Evolutionary conservation across 1,140 invertebrate genomes (phyloP).

Genomic region (Pinna nobilis): DNA sequence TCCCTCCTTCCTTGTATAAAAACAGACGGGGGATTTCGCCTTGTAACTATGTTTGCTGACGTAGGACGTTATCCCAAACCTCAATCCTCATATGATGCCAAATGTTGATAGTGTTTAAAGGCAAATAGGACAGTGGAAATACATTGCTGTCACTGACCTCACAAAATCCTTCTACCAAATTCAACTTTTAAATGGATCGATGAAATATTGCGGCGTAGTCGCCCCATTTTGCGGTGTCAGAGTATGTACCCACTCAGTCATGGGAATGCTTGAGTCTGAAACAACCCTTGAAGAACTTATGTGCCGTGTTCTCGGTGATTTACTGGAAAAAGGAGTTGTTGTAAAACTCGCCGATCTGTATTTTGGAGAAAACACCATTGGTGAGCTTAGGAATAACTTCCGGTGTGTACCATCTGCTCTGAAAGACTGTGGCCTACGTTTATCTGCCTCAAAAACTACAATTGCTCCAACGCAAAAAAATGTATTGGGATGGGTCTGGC

Average conservation of each 20-base stretch:
- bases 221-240: slow-evolving; percentile 29
- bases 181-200: slow-evolving; percentile 11
- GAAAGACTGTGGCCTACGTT: slow-evolving; percentile 16
- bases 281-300: slow-evolving; percentile 5
- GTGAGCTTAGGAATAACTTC: slow-evolving; percentile 1
- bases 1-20: slow-evolving; percentile 44
- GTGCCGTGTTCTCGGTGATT: slow-evolving; percentile 24
- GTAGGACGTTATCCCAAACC: slow-evolving; percentile 9
- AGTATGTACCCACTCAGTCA: slow-evolving; percentile 28
- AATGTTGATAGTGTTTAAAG: background rate
- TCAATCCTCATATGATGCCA: slow-evolving; percentile 4
- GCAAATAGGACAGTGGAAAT: slow-evolving; percentile 30
- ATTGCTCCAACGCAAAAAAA: background rate
- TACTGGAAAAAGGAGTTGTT: slow-evolving; percentile 19
- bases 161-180: slow-evolving; percentile 40
- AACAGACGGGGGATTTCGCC: background rate
- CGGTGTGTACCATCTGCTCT: slow-evolving; percentile 24
- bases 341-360: background rate
- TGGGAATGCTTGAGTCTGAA: slow-evolving; percentile 29
- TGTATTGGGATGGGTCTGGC: slow-evolving; percentile 34
- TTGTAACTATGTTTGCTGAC: slow-evolving; percentile 7
- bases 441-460: slow-evolving; percentile 2
- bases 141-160: slow-evolving; percentile 30
- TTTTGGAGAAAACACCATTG: slow-evolving; percentile 14
- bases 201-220: slow-evolving; percentile 38